phyloP scores from a whole-genome alignment of 2,888 invertebrate species.

The Drosophila mimica region DNA sequence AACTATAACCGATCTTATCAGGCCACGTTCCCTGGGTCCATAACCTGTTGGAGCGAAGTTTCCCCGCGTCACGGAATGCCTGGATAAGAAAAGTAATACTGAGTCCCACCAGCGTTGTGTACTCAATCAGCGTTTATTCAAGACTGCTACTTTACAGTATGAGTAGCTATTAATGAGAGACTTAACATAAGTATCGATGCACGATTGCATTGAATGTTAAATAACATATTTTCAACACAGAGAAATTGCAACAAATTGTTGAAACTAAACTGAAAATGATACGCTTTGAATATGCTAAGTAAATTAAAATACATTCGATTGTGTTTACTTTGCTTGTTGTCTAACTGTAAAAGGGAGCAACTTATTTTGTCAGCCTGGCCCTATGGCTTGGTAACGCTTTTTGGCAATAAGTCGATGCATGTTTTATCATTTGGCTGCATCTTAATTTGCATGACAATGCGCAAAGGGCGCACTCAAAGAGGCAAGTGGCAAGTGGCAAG shows the following conservation, averaged over 20 bases:
- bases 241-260: neutral
- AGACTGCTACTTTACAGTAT: too few relatives aligned
- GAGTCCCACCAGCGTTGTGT: too few relatives aligned
- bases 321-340: conserved; percentile 3
- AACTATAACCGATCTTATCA: too few relatives aligned
- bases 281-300: neutral
- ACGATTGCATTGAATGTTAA: too few relatives aligned
- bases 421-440: conserved; percentile 61
- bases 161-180: too few relatives aligned
- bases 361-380: conserved; percentile 20
- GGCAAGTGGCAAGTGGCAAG: conserved; percentile 17
- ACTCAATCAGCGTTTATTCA: too few relatives aligned
- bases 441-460: conserved; percentile 64
- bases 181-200: too few relatives aligned
- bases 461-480: conserved; percentile 21
- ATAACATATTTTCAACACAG: too few relatives aligned
- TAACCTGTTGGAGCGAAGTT: too few relatives aligned
- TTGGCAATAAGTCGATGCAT: conserved; percentile 45
- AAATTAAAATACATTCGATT: conserved; percentile 8
- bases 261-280: neutral
- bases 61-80: too few relatives aligned
- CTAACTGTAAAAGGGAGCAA: neutral
- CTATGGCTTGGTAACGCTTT: conserved; percentile 5
- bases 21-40: too few relatives aligned
- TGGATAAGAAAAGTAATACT: too few relatives aligned